These are phyloP conservation scores for Arenaria interpres DNA, from an alignment of 2,113 vertebrate genomes.

Conservation along the genomic window DNA sequence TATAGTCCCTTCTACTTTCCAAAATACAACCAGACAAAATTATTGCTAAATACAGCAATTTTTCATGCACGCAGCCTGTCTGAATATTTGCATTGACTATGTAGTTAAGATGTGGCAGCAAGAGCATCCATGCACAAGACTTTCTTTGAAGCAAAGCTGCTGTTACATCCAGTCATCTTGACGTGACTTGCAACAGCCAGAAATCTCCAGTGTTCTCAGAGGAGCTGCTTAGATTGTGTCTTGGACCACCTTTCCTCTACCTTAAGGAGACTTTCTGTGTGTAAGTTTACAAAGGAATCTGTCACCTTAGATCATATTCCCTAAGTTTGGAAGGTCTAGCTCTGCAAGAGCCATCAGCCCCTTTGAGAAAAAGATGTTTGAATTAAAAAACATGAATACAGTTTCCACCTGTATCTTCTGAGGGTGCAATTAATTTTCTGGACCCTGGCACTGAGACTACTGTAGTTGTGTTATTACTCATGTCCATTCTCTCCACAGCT, in stretches of 20 bases:
- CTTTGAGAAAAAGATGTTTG: neutral
- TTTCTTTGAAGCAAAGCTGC: neutral
- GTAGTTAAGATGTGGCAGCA: neutral
- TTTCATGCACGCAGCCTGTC: accelerated
- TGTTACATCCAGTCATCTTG: neutral
- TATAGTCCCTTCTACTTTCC: neutral
- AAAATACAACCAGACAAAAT: neutral
- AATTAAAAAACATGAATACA: neutral
- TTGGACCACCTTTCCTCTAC: neutral
- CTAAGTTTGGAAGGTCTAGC: neutral
- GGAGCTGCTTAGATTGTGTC: neutral
- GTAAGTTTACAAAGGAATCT: neutral
- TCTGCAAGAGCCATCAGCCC: neutral
- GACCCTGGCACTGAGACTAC: neutral
- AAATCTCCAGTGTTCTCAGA: neutral
- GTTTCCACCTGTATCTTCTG: neutral
- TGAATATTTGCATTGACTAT: neutral
- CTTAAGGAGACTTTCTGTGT: neutral
- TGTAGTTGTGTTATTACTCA: neutral
- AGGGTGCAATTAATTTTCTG: neutral
- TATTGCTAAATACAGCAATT: neutral
- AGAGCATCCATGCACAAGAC: neutral
- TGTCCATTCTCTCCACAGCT: neutral
- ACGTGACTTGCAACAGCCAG: neutral
- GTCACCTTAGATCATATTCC: neutral